Percentiles rank a stretch among this genome's conserved stretches.
phyloP scores from a whole-genome alignment of 2,113 vertebrate genomes.

The Anguilla rostrata region DNA sequence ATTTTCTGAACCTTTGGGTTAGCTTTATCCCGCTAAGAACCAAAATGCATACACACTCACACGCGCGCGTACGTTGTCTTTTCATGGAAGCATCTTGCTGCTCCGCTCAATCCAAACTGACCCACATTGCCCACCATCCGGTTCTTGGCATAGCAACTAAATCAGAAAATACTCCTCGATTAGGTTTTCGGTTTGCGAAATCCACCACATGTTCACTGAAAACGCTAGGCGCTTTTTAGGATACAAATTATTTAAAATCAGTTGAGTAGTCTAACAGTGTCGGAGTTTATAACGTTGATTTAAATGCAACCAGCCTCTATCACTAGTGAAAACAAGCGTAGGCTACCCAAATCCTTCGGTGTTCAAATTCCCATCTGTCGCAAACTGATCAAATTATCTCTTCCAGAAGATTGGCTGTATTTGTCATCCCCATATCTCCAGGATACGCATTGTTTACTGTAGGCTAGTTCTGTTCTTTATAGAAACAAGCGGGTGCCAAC shows the following conservation, averaged over 20 bases:
- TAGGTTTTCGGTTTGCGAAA: constrained; percentile 12
- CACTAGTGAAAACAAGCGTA: neutral
- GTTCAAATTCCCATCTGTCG: neutral
- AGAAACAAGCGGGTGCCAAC: neutral
- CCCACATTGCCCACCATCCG: constrained; percentile 10
- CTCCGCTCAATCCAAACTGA: constrained; percentile 24
- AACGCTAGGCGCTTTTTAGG: neutral
- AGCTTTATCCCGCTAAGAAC: constrained; percentile 10
- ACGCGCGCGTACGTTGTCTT: neutral
- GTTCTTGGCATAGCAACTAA: constrained; percentile 2
- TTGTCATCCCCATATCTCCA: neutral
- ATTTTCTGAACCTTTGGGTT: constrained; percentile 9
- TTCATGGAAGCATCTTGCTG: constrained; percentile 8
- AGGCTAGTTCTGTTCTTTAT: neutral
- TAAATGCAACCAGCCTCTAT: neutral
- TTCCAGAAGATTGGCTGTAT: neutral
- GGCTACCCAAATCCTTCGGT: neutral
- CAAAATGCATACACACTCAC: neutral
- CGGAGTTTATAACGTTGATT: neutral
- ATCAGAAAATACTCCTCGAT: neutral
- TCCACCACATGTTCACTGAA: neutral
- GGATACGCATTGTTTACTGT: neutral
- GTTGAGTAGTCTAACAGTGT: neutral
- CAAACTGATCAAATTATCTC: constrained; percentile 3
- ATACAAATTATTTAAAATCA: neutral